Percentiles rank a stretch among this genome's conserved stretches.
Conservation (phyloP, 2,888 invertebrate species). For the Limenitis camilla region DNA sequence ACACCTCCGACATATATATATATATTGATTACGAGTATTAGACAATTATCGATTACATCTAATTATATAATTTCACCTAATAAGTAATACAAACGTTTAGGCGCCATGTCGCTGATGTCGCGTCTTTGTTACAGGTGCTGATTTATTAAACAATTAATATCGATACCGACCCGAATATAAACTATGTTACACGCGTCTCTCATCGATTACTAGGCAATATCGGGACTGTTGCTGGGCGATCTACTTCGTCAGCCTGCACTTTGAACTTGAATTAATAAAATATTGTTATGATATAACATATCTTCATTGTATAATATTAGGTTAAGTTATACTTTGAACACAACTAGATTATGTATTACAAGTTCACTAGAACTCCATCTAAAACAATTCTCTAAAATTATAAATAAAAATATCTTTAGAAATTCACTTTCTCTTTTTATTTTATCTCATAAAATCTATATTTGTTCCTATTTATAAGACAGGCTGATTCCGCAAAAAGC, state of each 20-base stretch:
- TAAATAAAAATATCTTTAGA: no score
- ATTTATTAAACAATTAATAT: background rate
- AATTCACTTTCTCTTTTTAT: no score
- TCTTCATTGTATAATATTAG: background rate
- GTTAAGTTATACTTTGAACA: background rate
- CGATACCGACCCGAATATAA: background rate
- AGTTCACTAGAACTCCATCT: no score
- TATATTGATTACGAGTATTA: no score
- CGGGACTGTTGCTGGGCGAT: slow-evolving; percentile 6
- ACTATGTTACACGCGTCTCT: slow-evolving; percentile 9
- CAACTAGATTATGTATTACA: no score
- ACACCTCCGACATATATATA: no score
- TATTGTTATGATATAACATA: background rate
- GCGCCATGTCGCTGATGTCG: slow-evolving; percentile 4
- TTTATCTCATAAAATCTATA: no score
- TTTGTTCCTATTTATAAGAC: no score
- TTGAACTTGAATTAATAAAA: background rate
- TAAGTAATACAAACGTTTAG: background rate
- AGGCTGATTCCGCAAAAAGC: no score
- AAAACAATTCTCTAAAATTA: no score
- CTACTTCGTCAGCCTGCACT: slow-evolving; percentile 1
- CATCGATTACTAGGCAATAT: slow-evolving; percentile 4
- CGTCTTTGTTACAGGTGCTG: slow-evolving; percentile 4
- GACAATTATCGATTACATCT: background rate
- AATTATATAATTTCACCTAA: slow-evolving; percentile 2